Evolutionary conservation across 2,797 vertebrate genomes (phyloP).

Genomic region (Spea hammondii): DNA sequence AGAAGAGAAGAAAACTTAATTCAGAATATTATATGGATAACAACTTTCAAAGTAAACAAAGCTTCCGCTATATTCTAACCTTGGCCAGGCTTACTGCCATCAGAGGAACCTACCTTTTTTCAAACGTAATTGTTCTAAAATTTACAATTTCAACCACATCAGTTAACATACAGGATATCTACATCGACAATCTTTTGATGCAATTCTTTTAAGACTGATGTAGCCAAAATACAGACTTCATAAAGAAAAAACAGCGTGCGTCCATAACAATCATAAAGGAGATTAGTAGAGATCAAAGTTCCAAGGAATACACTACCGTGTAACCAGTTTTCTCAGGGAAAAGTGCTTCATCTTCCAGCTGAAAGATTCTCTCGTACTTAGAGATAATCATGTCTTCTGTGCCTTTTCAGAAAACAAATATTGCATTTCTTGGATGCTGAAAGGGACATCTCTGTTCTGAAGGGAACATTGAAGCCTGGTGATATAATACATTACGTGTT

Average conservation of each 20-base stretch:
- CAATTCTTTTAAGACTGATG: background rate
- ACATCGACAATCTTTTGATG: background rate
- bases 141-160: background rate
- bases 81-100: no score
- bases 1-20: no score
- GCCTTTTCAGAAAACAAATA: constrained; percentile 82
- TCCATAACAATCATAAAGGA: background rate
- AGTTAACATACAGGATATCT: constrained; percentile 4
- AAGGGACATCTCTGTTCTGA: constrained; percentile 93
- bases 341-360: background rate
- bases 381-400: constrained; percentile 38
- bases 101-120: background rate
- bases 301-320: background rate
- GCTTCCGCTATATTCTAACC: no score
- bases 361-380: constrained; percentile 11
- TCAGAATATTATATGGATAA: no score
- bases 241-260: constrained; percentile 11
- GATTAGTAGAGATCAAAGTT: constrained; percentile 3
- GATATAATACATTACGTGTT: constrained; percentile 94
- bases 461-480: constrained; percentile 88
- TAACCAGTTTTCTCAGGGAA: background rate
- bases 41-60: no score
- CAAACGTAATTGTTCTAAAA: background rate
- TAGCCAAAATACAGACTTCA: constrained; percentile 5
- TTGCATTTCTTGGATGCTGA: constrained; percentile 90